Evolutionary conservation across 2,797 vertebrate species (phyloP), one percentile per base, ranked within the genome.

Genomic region (Microchirus variegatus): DNA sequence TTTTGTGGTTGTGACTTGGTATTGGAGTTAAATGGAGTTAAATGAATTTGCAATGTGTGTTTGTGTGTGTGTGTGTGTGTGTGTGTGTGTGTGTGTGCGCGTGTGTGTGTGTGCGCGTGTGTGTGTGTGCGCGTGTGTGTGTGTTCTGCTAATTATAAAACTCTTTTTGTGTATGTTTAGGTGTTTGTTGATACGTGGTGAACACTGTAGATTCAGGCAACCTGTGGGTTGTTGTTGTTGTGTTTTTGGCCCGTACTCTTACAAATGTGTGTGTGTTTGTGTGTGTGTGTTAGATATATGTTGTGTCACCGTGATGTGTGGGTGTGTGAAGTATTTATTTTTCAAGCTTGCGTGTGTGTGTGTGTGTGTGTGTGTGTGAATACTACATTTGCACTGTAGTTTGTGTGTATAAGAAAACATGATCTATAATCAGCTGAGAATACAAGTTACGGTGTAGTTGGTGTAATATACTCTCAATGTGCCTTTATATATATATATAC

Each of bases 331-430:
- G 56, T 72, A 64, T 67, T 62, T 10, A 1, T 73, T 76, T 75
- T 18, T 65, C 65, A 53, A 67, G 65, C 68, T 75, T 46, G 35
- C 62, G 63, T 82, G 73, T 77, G 76, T 67, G 53, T n/a, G n/a
- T n/a, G n/a, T n/a, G n/a, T n/a, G n/a, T n/a, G n/a, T n/a, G 35
- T 63, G 63, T 82, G 73, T 77, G 76, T 67, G 53, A 71, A 81
- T 49, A 49, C 36, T 31, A 31, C 5, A 31, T 37, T 50, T 59
- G 55, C 51, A 49, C n/a, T 56, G 41, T 17, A 38, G 40, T 19
- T 57, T 48, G 51, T 69, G 66, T 53, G 53, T 35, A 26, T 26
- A 14, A 37, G 49, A 49, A 19, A 58, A 38, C 63, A 60, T 69
- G 66, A 76, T 81, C 84, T 55, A 77, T 64, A 57, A 72, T 64